Conservation (phyloP, 2,113 vertebrate species). For the Prunella himalayana region DNA sequence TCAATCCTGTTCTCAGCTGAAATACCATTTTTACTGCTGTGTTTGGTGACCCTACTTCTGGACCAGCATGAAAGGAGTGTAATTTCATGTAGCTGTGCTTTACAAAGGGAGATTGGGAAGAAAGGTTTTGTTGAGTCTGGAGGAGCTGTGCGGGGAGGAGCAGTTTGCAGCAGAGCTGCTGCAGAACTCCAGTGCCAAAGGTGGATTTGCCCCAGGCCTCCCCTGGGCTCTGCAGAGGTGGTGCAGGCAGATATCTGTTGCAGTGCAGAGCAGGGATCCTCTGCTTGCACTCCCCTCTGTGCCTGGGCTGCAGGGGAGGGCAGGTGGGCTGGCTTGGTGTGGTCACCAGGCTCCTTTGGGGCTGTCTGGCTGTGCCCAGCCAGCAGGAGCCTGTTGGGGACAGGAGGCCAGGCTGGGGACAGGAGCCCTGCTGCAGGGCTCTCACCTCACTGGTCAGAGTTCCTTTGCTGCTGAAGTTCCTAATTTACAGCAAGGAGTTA, state of each 20-base stretch:
- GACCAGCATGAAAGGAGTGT: neutral
- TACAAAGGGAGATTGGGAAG: neutral
- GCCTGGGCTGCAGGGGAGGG: neutral
- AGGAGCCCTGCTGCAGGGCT: neutral
- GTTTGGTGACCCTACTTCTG: neutral
- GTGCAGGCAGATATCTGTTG: neutral
- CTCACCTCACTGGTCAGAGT: neutral
- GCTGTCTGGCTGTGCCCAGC: neutral
- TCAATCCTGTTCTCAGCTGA: neutral
- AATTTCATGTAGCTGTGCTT: neutral
- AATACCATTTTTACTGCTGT: neutral
- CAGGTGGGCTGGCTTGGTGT: neutral
- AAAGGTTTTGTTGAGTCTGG: rapidly evolving
- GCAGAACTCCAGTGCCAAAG: neutral
- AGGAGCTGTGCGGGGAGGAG: neutral
- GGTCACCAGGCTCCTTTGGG: too few species aligned
- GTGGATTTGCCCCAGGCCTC: neutral
- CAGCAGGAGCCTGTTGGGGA: neutral
- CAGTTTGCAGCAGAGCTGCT: neutral
- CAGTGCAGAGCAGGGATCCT: neutral
- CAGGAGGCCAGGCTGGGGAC: neutral
- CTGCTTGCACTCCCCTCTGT: rapidly evolving
- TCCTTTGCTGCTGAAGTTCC: neutral
- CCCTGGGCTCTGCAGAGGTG: neutral
- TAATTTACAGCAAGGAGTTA: neutral